Conservation (phyloP, 2,888 invertebrate genomes). For the Eulithis prunata region DNA sequence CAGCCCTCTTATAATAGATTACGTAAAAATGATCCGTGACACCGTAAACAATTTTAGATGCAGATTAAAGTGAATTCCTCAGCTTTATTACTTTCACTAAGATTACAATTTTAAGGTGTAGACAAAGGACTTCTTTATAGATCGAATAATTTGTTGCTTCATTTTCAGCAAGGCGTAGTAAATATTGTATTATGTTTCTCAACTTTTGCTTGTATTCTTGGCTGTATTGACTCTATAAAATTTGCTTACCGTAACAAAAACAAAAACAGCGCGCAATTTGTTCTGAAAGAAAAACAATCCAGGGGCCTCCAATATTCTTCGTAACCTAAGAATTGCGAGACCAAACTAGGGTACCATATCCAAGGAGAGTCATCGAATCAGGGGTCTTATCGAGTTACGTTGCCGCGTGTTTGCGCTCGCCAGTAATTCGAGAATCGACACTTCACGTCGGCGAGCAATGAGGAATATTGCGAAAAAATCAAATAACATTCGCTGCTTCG, state of each 20-base stretch:
- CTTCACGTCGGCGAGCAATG: conserved; percentile 59
- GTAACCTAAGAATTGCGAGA: conserved; percentile 39
- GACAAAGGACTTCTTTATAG: conserved; percentile 23
- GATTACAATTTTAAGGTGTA: conserved; percentile 32
- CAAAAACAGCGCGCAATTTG: conserved; percentile 26
- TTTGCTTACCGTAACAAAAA: conserved; percentile 32
- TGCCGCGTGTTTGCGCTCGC: conserved; percentile 43
- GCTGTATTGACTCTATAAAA: conserved; percentile 20
- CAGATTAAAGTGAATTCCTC: conserved; percentile 37
- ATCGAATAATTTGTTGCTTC: conserved; percentile 24
- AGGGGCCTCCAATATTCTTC: conserved; percentile 40
- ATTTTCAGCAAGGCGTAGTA: conserved; percentile 13
- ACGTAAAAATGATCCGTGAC: conserved; percentile 35
- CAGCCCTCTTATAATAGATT: conserved; percentile 45
- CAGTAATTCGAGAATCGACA: conserved; percentile 57
- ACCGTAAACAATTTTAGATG: conserved; percentile 38
- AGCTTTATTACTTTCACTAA: conserved; percentile 31
- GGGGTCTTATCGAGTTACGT: conserved; percentile 48
- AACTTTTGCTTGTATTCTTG: conserved; percentile 16
- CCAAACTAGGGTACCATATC: conserved; percentile 46
- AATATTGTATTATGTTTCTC: conserved; percentile 18
- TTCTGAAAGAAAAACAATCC: conserved; percentile 42
- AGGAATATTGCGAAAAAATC: conserved; percentile 75
- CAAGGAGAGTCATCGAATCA: conserved; percentile 46
- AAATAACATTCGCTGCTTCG: conserved; percentile 59